These are phyloP conservation scores for Cinclus cinclus DNA, from an alignment of 2,113 vertebrate species.

Conservation along the genomic window DNA sequence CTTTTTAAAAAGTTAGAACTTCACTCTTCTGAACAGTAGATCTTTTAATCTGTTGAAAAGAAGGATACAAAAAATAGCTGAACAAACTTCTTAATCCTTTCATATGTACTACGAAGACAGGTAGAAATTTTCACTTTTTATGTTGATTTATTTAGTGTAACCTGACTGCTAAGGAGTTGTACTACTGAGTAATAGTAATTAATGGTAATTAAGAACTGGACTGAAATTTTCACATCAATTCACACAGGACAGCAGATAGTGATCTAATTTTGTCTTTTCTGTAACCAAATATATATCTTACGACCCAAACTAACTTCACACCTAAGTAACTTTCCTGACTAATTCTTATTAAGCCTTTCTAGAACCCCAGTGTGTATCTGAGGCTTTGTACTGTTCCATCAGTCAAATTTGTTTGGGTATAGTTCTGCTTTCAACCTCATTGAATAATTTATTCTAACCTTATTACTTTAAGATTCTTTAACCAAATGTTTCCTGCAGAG, in stretches of 20 bases:
- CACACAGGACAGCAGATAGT: neutral
- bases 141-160: neutral
- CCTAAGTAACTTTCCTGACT: neutral
- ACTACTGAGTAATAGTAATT: neutral
- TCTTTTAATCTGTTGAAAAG: neutral
- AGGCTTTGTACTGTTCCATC: neutral
- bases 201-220: neutral
- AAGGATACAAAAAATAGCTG: neutral
- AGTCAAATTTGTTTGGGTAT: neutral
- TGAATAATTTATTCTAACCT: neutral
- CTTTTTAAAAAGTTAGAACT: slow-evolving; percentile 1
- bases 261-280: neutral
- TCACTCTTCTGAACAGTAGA: neutral
- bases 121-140: neutral
- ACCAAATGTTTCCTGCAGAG: neutral
- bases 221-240: neutral
- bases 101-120: fast-evolving
- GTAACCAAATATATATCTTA: neutral
- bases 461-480: neutral
- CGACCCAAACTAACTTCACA: neutral
- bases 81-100: neutral
- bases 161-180: neutral
- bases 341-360: neutral
- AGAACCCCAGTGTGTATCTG: neutral
- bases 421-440: neutral